A percentile compares a stretch with the other conserved stretches of the same genome.
Conservation (phyloP, 1,140 invertebrate genomes). For the Drosophila carrolli region DNA sequence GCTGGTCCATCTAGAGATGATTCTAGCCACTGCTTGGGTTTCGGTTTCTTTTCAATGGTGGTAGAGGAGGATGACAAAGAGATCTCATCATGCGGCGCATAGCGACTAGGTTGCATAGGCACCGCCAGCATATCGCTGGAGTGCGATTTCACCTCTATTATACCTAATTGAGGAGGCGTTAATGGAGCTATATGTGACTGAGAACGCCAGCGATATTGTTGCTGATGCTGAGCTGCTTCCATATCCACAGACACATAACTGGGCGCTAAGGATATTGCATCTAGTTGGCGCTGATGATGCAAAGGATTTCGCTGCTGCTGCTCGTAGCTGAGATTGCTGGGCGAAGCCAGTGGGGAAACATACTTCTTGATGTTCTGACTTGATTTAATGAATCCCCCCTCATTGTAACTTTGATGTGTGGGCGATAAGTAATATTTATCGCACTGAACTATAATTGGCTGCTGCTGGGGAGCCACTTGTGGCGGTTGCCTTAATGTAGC, state of each 20-base stretch:
- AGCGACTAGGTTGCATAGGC: slow-evolving; percentile 50
- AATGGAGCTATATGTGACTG: slow-evolving; percentile 72
- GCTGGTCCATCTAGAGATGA: slow-evolving; percentile 85
- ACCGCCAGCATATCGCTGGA: slow-evolving; percentile 79
- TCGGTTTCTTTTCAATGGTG: slow-evolving; percentile 70
- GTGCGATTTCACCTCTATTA: slow-evolving; percentile 61
- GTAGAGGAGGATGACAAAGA: slow-evolving; percentile 72
- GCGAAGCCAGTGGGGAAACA: slow-evolving; percentile 71
- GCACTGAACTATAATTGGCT: slow-evolving; percentile 78
- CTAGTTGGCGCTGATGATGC: slow-evolving; percentile 63
- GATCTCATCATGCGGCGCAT: slow-evolving; percentile 69
- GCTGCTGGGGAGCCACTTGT: slow-evolving; percentile 72
- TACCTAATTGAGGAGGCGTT: slow-evolving; percentile 56
- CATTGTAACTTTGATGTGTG: slow-evolving; percentile 78
- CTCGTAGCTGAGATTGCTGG: slow-evolving; percentile 60
- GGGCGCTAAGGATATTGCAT: slow-evolving; percentile 76
- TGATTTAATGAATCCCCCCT: slow-evolving; percentile 80
- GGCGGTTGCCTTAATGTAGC: slow-evolving; percentile 76
- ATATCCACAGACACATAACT: slow-evolving; percentile 77
- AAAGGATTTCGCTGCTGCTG: slow-evolving; percentile 47
- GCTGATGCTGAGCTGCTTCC: slow-evolving; percentile 51
- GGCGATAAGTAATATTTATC: slow-evolving; percentile 82
- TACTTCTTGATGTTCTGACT: slow-evolving; percentile 83
- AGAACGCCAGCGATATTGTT: slow-evolving; percentile 74
- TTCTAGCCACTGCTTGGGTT: slow-evolving; percentile 85